Conservation (phyloP, 2,113 vertebrate genomes). For the Brachypodius melanocephalos region DNA sequence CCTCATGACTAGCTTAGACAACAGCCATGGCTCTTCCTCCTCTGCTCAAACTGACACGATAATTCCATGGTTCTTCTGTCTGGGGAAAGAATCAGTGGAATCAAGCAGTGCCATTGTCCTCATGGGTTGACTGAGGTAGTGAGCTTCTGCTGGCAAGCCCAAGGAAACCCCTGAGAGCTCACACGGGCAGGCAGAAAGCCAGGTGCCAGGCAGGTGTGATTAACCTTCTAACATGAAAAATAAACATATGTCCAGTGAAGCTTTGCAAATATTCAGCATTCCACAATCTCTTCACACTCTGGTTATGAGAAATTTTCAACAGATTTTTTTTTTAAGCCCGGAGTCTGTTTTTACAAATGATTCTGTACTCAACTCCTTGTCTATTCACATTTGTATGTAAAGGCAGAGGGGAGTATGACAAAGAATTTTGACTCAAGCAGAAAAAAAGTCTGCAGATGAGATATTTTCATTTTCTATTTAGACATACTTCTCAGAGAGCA, state of each 20-base stretch:
- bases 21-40: not conserved
- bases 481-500: not conserved
- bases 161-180: not conserved
- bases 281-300: not conserved
- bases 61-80: not conserved
- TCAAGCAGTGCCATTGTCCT: not conserved
- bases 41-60: not conserved
- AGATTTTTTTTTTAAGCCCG: not conserved
- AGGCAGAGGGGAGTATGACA: not conserved
- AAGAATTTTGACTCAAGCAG: not conserved
- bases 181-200: not conserved
- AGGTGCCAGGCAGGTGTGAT: not conserved
- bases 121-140: not conserved
- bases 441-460: not conserved
- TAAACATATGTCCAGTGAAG: not conserved
- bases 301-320: not conserved
- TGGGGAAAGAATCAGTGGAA: not conserved
- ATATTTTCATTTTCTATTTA: not conserved
- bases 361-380: not conserved
- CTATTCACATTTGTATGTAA: not conserved
- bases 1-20: not conserved
- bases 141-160: not conserved
- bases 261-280: not conserved
- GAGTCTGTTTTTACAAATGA: not conserved
- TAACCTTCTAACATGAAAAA: not conserved